phyloP scores from a whole-genome alignment of 2,797 vertebrate genomes.

The Okamejei kenojei region DNA sequence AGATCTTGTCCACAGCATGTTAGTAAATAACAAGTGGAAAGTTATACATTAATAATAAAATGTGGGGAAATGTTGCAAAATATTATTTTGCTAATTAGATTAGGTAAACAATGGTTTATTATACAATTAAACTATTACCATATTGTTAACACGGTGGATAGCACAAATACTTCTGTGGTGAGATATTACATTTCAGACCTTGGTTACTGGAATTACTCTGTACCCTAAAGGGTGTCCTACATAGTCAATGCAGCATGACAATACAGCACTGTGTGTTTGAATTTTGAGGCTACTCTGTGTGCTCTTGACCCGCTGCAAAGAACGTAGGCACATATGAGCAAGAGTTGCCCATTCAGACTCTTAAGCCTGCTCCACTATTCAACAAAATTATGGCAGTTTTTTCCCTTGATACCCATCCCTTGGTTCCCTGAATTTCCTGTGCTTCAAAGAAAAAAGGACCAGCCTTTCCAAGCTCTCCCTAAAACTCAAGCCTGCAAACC shows the following conservation, averaged over 20 bases:
- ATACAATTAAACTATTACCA: neutral
- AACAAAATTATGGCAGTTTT: no score
- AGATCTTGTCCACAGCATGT: neutral
- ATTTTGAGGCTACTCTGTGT: neutral
- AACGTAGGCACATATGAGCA: no score
- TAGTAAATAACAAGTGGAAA: neutral
- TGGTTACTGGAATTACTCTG: no score
- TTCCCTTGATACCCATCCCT: no score
- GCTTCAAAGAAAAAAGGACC: no score
- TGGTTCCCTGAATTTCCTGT: no score
- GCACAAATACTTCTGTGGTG: neutral
- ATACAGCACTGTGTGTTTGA: neutral
- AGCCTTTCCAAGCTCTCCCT: no score
- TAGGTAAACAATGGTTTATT: neutral
- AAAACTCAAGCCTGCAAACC: no score
- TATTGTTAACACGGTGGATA: neutral
- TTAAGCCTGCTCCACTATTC: no score
- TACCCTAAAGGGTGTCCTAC: neutral
- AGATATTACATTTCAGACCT: neutral
- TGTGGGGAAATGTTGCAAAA: neutral
- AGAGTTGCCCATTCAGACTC: no score
- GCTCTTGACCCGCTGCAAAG: neutral
- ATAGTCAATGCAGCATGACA: neutral
- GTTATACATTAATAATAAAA: neutral
- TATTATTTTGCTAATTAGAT: neutral